Conservation (phyloP, 2,113 vertebrate genomes). For the Callaeas wilsoni region DNA sequence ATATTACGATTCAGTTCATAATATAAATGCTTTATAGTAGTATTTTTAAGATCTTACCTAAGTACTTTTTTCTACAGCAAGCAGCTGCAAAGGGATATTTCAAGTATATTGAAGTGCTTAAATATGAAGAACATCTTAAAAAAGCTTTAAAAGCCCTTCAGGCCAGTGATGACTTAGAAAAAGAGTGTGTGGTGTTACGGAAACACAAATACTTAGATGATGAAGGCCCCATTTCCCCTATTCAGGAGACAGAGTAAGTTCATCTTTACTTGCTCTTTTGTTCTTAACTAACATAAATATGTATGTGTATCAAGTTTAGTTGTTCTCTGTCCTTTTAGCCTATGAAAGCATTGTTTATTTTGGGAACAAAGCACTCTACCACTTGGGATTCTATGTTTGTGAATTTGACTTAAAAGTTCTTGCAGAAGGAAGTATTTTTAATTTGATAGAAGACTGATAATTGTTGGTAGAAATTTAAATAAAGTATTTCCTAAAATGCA, state of each 20-base stretch:
- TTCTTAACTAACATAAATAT: background rate
- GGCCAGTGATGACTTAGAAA: conserved; percentile 69
- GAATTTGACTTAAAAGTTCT: background rate
- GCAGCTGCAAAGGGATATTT: conserved; percentile 73
- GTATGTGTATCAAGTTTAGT: background rate
- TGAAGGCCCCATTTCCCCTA: conserved; percentile 75
- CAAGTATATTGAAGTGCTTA: conserved; percentile 70
- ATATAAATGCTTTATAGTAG: background rate
- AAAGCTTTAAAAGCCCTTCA: conserved; percentile 65
- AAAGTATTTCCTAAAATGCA: background rate
- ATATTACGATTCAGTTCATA: background rate
- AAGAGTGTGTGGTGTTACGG: conserved; percentile 51
- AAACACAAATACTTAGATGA: conserved; percentile 77
- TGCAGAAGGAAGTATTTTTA: background rate
- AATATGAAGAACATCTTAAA: conserved; percentile 71
- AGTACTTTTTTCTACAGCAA: conserved; percentile 43
- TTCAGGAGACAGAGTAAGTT: conserved; percentile 70
- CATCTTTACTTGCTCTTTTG: background rate
- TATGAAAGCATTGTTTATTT: background rate
- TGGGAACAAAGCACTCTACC: background rate
- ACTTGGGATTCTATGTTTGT: background rate
- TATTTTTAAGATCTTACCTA: background rate
- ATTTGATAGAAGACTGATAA: background rate
- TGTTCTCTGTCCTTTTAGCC: background rate
- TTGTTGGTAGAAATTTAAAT: background rate